Conservation (phyloP, 2,888 invertebrate species). For the Pyrrhosoma nymphula region DNA sequence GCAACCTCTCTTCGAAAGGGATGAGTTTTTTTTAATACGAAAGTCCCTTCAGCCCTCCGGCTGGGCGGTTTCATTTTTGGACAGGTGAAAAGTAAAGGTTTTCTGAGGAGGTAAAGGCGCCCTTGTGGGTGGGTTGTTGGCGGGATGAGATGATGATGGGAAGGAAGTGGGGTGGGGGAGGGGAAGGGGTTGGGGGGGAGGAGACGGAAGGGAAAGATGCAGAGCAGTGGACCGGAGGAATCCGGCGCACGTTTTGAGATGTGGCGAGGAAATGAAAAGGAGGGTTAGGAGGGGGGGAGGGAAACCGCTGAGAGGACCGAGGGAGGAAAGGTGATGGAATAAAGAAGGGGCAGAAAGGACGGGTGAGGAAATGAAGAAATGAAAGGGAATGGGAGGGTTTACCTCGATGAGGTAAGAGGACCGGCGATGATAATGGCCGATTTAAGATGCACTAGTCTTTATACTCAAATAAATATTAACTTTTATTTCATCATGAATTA, state of each 20-base stretch:
- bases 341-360: neutral
- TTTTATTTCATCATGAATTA: no score
- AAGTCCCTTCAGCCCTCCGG: neutral
- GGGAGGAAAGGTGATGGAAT: neutral
- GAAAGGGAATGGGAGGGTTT: neutral
- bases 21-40: neutral
- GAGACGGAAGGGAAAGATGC: neutral
- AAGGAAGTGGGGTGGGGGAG: neutral
- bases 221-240: neutral
- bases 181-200: neutral
- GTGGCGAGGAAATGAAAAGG: slow-evolving; percentile 25
- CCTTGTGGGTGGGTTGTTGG: neutral
- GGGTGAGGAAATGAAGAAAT: neutral
- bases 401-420: no score
- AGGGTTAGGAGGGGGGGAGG: neutral
- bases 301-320: neutral
- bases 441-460: no score
- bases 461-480: no score
- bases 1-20: neutral
- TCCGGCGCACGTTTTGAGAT: neutral
- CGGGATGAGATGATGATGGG: neutral
- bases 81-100: slow-evolving; percentile 58
- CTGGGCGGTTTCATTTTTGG: neutral
- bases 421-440: no score
- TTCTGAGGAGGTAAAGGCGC: neutral